Percentiles rank a stretch among this genome's conserved stretches.
phyloP scores from a whole-genome alignment of 2,113 vertebrate genomes.

The Cyprinodon brontotheroides region DNA sequence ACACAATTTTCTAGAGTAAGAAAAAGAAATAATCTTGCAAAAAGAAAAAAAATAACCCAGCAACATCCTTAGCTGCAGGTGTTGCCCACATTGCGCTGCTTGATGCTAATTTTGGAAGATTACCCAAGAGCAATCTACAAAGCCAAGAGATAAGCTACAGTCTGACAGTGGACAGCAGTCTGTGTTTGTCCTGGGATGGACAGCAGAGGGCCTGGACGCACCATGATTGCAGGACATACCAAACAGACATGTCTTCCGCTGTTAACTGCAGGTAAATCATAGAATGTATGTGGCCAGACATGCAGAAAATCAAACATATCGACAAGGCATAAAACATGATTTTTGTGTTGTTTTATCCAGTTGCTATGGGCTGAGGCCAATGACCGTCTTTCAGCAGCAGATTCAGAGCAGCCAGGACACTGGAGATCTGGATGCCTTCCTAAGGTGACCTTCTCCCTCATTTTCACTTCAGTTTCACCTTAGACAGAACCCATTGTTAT shows the following conservation, averaged over 20 bases:
- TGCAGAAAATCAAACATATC: not conserved
- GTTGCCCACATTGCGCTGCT: conserved; percentile 78
- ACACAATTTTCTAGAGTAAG: not conserved
- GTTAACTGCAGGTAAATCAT: conserved; percentile 83
- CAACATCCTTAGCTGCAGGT: conserved; percentile 50
- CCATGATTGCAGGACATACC: conserved; percentile 59
- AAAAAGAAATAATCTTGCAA: not conserved
- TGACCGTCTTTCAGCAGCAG: conserved; percentile 65
- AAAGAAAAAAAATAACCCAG: not conserved
- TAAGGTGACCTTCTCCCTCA: conserved; percentile 58
- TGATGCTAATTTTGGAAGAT: conserved; percentile 77
- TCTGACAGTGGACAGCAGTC: conserved; percentile 69
- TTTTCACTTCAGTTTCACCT: not conserved
- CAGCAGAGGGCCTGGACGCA: conserved; percentile 72
- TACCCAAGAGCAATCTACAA: conserved; percentile 50
- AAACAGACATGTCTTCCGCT: conserved; percentile 38
- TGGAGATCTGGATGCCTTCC: conserved; percentile 58
- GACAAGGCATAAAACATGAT: not conserved
- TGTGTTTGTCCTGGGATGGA: conserved; percentile 80
- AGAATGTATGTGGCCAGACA: not conserved
- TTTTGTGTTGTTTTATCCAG: conserved; percentile 53
- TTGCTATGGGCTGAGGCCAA: conserved; percentile 72
- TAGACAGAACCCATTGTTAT: not conserved
- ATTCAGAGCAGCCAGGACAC: conserved; percentile 59
- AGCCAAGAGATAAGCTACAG: conserved; percentile 76